Percentiles rank a stretch among this genome's conserved stretches.
Evolutionary conservation across 2,797 vertebrate species (phyloP).

Genomic region (Myotis findleyi): DNA sequence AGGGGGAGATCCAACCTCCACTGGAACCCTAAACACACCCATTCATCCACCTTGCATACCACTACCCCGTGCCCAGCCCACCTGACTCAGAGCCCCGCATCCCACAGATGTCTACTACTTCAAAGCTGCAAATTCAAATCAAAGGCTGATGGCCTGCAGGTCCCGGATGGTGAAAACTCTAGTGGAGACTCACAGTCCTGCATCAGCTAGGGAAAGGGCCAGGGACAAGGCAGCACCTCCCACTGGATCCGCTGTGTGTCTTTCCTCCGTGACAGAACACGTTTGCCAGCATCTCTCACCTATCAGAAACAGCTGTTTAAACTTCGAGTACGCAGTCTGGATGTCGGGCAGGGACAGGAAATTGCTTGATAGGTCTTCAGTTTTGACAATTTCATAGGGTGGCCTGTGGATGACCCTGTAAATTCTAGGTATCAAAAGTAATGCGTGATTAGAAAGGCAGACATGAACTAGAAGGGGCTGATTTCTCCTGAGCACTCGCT

Average conservation of each 20-base stretch:
- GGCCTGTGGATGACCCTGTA: slow-evolving; percentile 88
- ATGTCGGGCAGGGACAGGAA: slow-evolving; percentile 92
- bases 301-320: slow-evolving; percentile 93
- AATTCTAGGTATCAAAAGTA: slow-evolving; percentile 84
- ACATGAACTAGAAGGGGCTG: background rate
- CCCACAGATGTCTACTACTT: too few relatives aligned
- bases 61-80: background rate
- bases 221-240: background rate
- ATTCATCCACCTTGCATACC: background rate
- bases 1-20: background rate
- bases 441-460: slow-evolving; percentile 70
- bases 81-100: too few relatives aligned
- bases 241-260: background rate
- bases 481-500: background rate
- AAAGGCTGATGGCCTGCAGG: too few relatives aligned
- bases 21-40: background rate
- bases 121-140: too few relatives aligned
- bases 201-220: background rate
- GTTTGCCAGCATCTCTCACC: slow-evolving; percentile 86
- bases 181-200: too few relatives aligned
- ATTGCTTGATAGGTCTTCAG: slow-evolving; percentile 90
- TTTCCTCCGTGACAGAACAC: background rate
- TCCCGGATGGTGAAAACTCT: too few relatives aligned
- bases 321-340: slow-evolving; percentile 91
- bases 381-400: slow-evolving; percentile 90